phyloP scores from a whole-genome alignment of 2,113 vertebrate species.

The Toxotes jaculatrix region DNA sequence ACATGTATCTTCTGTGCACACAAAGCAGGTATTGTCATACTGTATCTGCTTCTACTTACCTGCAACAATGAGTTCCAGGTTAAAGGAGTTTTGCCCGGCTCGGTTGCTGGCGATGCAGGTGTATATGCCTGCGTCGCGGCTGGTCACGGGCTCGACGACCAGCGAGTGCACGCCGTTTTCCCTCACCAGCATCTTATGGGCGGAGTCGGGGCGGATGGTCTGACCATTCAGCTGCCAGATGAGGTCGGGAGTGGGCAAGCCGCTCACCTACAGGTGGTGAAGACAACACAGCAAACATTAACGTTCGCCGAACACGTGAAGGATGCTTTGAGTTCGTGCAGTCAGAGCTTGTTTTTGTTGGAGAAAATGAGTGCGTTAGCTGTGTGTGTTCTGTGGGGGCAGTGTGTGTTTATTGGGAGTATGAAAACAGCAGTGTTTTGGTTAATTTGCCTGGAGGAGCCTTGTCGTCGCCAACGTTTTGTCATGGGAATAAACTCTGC shows the following conservation, averaged over 20 bases:
- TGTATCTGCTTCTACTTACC: conserved; percentile 79
- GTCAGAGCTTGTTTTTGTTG: conserved; percentile 14
- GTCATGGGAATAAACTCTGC: conserved; percentile 62
- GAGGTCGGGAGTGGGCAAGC: conserved; percentile 94
- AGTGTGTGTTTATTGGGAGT: conserved; percentile 33
- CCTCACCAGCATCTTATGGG: conserved; percentile 97
- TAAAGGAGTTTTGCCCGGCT: conserved; percentile 97
- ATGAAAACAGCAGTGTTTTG: conserved; percentile 49
- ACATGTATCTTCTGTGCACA: not conserved
- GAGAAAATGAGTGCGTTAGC: conserved; percentile 21
- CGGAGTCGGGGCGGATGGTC: conserved; percentile 91
- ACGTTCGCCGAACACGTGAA: not conserved
- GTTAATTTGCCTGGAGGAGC: conserved; percentile 51
- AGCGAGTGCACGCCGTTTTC: conserved; percentile 97
- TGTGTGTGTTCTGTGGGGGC: conserved; percentile 8
- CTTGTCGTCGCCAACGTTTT: conserved; percentile 38
- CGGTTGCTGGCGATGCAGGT: conserved; percentile 95
- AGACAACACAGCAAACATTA: not conserved
- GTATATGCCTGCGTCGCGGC: conserved; percentile 94
- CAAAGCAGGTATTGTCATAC: not conserved
- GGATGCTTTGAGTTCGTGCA: not conserved
- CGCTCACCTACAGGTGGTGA: conserved; percentile 88
- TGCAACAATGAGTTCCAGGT: conserved; percentile 95
- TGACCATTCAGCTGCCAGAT: conserved; percentile 96
- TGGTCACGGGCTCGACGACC: conserved; percentile 94